phyloP scores from a whole-genome alignment of 2,113 vertebrate species.

The Anser cygnoides region DNA sequence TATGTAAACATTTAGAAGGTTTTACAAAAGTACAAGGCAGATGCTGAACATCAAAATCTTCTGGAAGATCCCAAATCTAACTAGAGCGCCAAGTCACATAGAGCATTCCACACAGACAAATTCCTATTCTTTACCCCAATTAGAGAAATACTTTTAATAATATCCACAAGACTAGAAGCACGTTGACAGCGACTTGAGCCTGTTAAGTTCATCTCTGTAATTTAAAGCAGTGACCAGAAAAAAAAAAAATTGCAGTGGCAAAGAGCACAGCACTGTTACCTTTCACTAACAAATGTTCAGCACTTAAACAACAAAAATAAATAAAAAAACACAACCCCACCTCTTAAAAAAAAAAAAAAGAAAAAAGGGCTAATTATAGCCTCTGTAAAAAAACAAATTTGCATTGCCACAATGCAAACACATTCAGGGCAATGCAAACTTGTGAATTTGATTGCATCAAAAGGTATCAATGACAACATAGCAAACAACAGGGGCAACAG shows the following conservation, averaged over 20 bases:
- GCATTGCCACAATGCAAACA: fast-evolving
- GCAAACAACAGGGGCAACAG: fast-evolving
- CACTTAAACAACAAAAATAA: no score
- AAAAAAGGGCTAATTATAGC: fast-evolving
- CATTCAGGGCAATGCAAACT: neutral
- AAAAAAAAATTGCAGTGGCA: neutral
- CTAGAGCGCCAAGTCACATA: neutral
- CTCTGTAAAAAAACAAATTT: neutral
- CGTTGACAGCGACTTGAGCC: neutral
- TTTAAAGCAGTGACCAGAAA: neutral
- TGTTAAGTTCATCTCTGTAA: neutral
- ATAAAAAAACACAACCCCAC: neutral
- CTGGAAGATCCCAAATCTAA: neutral
- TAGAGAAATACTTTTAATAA: neutral
- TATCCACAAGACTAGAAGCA: neutral
- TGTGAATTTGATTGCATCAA: neutral
- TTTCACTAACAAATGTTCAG: neutral
- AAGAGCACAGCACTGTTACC: neutral
- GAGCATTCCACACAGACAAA: fast-evolving
- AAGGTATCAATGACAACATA: neutral
- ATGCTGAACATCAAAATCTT: neutral
- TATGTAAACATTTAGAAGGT: neutral
- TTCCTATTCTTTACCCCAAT: fast-evolving
- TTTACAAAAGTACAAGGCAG: neutral
- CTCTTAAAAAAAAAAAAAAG: neutral